Conservation (phyloP, 2,888 invertebrate species). For the Mamestra brassicae region DNA sequence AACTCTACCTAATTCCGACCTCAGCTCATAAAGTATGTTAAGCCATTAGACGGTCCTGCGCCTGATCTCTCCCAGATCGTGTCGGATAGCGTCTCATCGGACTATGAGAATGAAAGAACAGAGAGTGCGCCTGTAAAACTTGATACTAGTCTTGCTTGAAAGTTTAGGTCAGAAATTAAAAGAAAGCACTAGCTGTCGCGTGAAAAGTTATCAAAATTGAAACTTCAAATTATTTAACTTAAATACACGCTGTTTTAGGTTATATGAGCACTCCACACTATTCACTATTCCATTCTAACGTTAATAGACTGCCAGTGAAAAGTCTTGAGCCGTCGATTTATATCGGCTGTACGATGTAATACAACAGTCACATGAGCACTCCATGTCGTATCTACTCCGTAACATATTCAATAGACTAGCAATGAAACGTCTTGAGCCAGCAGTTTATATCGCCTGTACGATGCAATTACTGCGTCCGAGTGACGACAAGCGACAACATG, state of each 20-base stretch:
- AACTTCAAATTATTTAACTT: too few species aligned
- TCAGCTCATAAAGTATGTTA: too few species aligned
- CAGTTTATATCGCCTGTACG: slow-evolving; percentile 36
- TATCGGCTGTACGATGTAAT: not conserved
- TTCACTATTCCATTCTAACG: not conserved
- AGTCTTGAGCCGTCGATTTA: slow-evolving; percentile 46
- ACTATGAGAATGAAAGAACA: too few species aligned
- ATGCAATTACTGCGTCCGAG: slow-evolving; percentile 53
- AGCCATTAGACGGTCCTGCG: too few species aligned
- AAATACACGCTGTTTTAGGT: not conserved
- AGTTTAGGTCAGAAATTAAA: not conserved
- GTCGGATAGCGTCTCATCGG: too few species aligned
- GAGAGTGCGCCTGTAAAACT: not conserved
- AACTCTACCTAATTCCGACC: too few species aligned
- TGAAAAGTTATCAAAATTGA: too few species aligned
- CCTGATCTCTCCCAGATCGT: too few species aligned
- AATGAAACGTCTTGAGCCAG: slow-evolving; percentile 50
- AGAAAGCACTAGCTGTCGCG: too few species aligned
- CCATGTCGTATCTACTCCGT: not conserved
- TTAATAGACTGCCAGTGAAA: slow-evolving; percentile 43
- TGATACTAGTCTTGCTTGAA: not conserved
- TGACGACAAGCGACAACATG: slow-evolving; percentile 48
- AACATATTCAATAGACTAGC: slow-evolving; percentile 22
- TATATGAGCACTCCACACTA: not conserved
- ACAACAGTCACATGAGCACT: not conserved